Evolutionary conservation across 92 coral and sea anemone genomes (phyloP), one percentile per base, ranked within the genome.

Genomic region (Phenganax stokvisi): DNA sequence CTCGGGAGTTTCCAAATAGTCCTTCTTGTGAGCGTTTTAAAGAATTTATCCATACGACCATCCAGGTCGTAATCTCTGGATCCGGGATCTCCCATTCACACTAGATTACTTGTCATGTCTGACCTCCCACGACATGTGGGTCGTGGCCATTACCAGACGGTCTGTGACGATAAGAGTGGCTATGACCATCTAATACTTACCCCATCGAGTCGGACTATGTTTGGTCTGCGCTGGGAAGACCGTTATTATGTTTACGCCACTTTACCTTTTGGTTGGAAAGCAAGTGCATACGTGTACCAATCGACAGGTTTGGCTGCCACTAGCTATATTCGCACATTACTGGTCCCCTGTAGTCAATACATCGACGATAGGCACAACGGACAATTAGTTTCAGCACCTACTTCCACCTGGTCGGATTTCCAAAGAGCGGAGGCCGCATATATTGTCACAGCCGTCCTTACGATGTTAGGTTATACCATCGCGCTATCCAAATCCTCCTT

Each of bases 221-320:
- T 90, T 55, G 91, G 89, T 28, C 84, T 88, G 52, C 15, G 74
- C 7, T 90, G 93, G 89, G 79, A 85, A 3, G 89, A 83, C 44
- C 73, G 91, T 51, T 88, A 77, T 63, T 87, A 84, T 63, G 85
- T 81, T 37, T 37, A 37, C 3, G 64, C 76, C 9, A n/a, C 89
- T 56, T 72, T 87, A 44, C 93, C 90, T 44, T 90, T 90, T 62
- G 88, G 90, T 16, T 87, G 89, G 90, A 90, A 90, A 62, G 90
- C 89, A 6, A 85, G 88, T 68, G 88, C 89, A 7, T 88, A 75
- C 47, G 73, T 88, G 16, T 88, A 86, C 73, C 93, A 90, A 30
- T 29, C 87, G 2, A 83, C 77, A 0, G 90, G 86, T 68, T 55
- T 85, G 74, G 79, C 81, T 12, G 88, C 86, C 59, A 85, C 90